Base-by-base conservation (phyloP, 2,797 vertebrate species). In the Lepus townsendii region DNA sequence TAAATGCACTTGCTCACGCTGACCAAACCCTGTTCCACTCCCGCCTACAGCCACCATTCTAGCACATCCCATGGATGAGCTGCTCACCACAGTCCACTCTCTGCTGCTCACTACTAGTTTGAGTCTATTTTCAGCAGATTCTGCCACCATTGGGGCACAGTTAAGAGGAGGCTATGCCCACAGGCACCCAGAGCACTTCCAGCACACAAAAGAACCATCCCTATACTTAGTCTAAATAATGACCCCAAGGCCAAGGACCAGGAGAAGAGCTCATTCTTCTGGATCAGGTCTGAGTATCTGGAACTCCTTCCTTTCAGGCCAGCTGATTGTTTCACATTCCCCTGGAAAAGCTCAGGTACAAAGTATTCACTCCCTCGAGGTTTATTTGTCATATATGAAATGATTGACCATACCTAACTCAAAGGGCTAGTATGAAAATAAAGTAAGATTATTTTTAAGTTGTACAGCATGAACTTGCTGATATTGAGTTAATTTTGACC, bases 1-100 rank as follows among this genome's bases (percentile, higher is more conserved):
- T 4, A 47, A 5, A 32, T 68, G 38, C 12, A 3, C n/a, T 10
- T 79, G 20, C n/a, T 65, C 60, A 16, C 22, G 69, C 52, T 90
- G 27, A 66, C 24, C 17, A 79, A 77, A 63, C 47, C 7, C 52
- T 63, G 22, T 62, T 38, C 50, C 22, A 35, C n/a, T 35, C 17
- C 22, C n/a, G 1, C 47, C 12, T 20, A 2, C 0, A 5, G 42
- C 30, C n/a, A 26, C 10, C 47, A 2, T 26, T 30, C 3, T 6
- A 16, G 30, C 16, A 2, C 5, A 30, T 75, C 30, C 66, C 6
- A 5, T 19, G 38, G 22, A 2, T 10, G 1, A 52, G 0, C 11
- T n/a, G n/a, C 24, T n/a, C 75, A 19, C n/a, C 7, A 17, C 14
- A 9, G 8, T 0, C 1, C 60, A 24, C 9, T 38, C 65, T 71